phyloP scores from a whole-genome alignment of 2,113 vertebrate species.

The Gavialis gangeticus region DNA sequence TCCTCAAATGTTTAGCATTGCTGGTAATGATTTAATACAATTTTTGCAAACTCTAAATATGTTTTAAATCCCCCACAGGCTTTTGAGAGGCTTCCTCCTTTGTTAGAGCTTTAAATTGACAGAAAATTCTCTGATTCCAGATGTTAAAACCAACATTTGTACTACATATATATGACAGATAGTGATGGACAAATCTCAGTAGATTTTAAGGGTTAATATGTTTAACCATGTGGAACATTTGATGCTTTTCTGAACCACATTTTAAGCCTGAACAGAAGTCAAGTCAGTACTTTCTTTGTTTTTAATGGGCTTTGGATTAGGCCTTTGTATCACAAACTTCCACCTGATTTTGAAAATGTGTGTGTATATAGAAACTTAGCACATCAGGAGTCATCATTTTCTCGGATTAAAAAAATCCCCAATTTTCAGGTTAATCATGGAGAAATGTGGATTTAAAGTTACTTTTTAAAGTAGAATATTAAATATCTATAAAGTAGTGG shows the following conservation, averaged over 20 bases:
- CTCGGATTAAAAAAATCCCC: too few relatives aligned
- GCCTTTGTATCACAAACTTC: background rate
- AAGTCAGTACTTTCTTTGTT: background rate
- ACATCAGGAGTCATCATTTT: too few relatives aligned
- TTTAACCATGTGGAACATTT: background rate
- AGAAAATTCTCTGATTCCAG: background rate
- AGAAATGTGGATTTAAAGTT: too few relatives aligned
- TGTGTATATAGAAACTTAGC: too few relatives aligned
- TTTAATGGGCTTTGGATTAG: background rate
- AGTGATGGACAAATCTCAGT: background rate
- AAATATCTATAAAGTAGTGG: too few relatives aligned
- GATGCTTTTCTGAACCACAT: background rate
- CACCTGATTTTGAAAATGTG: background rate
- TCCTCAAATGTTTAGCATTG: background rate
- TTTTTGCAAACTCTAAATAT: background rate
- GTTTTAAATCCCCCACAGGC: background rate
- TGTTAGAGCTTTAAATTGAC: background rate
- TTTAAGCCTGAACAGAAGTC: background rate
- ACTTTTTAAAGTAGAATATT: too few relatives aligned
- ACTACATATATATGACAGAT: background rate
- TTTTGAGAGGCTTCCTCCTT: background rate
- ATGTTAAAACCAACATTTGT: fast-evolving
- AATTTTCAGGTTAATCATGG: too few relatives aligned
- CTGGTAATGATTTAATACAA: background rate
- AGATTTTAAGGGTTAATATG: background rate